Conservation (phyloP, 92 coral and sea anemone species). For the Zoanthus sansibaricus region DNA sequence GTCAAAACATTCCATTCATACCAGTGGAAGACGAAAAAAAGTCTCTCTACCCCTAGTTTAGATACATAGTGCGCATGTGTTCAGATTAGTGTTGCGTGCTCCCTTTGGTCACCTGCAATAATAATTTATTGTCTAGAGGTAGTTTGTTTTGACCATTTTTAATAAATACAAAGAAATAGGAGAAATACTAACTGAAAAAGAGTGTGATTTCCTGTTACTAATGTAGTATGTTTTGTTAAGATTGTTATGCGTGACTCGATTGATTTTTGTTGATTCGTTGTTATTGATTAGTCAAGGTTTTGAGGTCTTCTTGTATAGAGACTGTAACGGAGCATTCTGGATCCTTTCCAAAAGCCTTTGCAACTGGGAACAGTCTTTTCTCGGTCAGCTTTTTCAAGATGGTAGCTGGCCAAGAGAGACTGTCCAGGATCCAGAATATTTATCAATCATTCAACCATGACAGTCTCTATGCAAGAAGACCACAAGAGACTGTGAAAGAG, state of each 20-base stretch:
- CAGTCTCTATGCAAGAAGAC: constrained; percentile 10
- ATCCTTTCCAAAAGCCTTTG: constrained; percentile 16
- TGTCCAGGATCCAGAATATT: constrained; percentile 24
- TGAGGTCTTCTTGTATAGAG: constrained; percentile 26
- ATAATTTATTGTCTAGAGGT: neutral
- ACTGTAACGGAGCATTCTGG: constrained; percentile 18
- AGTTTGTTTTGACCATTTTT: constrained; percentile 8
- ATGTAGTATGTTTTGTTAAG: constrained; percentile 15
- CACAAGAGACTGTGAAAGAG: constrained; percentile 27
- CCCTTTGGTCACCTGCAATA: neutral
- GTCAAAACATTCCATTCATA: too few species aligned
- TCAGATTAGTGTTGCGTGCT: too few species aligned
- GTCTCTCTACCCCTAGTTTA: too few species aligned
- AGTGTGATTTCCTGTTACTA: constrained; percentile 31
- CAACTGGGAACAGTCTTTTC: constrained; percentile 22
- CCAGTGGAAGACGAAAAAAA: too few species aligned
- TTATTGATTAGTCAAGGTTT: constrained; percentile 23
- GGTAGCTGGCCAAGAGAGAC: constrained; percentile 19
- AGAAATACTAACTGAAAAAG: constrained; percentile 20
- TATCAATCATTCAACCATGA: constrained; percentile 17
- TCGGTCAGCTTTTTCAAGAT: constrained; percentile 8
- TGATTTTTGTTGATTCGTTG: constrained; percentile 14
- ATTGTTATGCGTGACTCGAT: constrained; percentile 15
- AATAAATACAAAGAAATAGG: constrained; percentile 25
- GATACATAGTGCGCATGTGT: too few species aligned